phyloP scores from a whole-genome alignment of 2,888 invertebrate species.

The Temnothorax unifasciatus region DNA sequence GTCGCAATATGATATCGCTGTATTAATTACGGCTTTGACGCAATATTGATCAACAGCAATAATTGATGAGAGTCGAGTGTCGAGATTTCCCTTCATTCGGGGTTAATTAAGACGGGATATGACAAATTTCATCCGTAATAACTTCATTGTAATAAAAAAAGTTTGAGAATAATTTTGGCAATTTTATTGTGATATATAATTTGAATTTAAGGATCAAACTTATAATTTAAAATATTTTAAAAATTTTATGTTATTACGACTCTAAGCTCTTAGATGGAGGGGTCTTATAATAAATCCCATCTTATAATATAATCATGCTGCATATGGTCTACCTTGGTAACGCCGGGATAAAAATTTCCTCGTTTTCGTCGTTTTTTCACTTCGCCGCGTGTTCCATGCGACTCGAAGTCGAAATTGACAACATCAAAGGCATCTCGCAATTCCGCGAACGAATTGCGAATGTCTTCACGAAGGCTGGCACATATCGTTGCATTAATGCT shows the following conservation, averaged over 20 bases:
- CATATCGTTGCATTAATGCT: not conserved
- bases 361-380: not conserved
- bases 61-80: not conserved
- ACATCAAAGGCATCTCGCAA: constrained; percentile 1
- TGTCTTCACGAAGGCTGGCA: not conserved
- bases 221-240: not conserved
- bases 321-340: not conserved
- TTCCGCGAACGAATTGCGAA: not conserved
- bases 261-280: not conserved
- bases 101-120: not conserved
- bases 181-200: not conserved
- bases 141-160: not conserved
- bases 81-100: no score
- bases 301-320: not conserved
- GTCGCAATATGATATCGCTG: not conserved
- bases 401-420: not conserved
- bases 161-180: not conserved
- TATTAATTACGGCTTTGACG: not conserved
- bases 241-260: not conserved
- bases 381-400: not conserved
- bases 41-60: not conserved
- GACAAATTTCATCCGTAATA: not conserved
- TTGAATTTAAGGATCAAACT: not conserved
- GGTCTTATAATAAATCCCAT: not conserved
- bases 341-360: not conserved